Base-by-base conservation (phyloP, 2,797 vertebrate species). In the Pseudochirops cupreus region DNA sequence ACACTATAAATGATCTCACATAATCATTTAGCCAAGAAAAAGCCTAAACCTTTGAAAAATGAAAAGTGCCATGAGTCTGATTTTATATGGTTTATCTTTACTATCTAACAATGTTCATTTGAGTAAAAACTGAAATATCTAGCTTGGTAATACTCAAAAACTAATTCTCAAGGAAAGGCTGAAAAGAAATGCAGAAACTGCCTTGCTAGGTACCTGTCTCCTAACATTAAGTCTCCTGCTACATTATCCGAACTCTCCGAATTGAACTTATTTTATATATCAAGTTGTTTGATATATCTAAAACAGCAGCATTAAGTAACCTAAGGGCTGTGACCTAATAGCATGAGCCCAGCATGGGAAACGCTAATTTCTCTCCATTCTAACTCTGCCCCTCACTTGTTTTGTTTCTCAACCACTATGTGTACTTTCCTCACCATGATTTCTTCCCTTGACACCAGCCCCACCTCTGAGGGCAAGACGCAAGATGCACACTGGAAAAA, bases 201-300 rank as follows among this genome's bases (percentile, higher is more conserved):
- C 50, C 26, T 87, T 52, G 53, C 21, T 97, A 92, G 96, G 91
- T 54, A 96, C 91, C 1, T 97, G 94, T 97, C 97, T 97, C 94
- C 39, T 94, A 97, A 97, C 67, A 5, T 56, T 94, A 82, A 56
- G 94, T 97, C 98, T 96, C 96, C 96, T 97, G 58, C 97, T 97
- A 98, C 57, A 95, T 95, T 95, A 56, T 93, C 95, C 56, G 95
- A 94, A 96, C 96, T 55, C 93, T 46, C 21, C 91, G 93, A 33
- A 29, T 74, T 95, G 7, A 94, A 91, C 92, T 82, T 96, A 53
- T 33, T 95, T 7, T 57, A 74, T 93, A 58, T 96, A 91, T 96
- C 92, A 97, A 95, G 95, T 95, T 87, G 92, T 94, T 95, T 4
- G 90, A 33, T 97, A 98, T 97, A 28, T 97, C 93, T 74, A 97